Base-by-base conservation (phyloP, 2,888 invertebrate species). In the Alloscopus bannaensis region DNA sequence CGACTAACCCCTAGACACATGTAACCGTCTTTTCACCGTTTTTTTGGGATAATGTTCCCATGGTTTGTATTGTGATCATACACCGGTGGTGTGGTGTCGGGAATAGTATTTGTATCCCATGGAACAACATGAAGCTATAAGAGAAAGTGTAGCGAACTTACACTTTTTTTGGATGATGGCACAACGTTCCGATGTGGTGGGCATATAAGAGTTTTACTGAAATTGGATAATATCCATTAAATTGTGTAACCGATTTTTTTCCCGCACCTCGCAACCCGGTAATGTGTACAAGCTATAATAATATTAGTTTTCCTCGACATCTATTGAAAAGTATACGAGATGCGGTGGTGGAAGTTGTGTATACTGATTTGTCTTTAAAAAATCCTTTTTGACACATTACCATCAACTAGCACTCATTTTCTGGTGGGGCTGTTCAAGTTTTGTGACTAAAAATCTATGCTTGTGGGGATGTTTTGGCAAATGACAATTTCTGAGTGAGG, bases 211-310 rank as follows among this genome's bases (percentile, higher is more conserved):
- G 42, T 18, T 60, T 60, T 40, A 36, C 60, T 36, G 60, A 60
- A 60, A 60, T 60, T 60, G 60, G 60, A 60, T 60, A 60, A 60
- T 60, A 40, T 60, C 60, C 60, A 60, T 60, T 60, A 60, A 40
- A 60, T 60, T 60, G 60, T 42, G 24, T 60, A n/a, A 18, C 57
- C 13, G 31, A 57, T 18, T 57, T 57, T 29, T 45, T 45, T 45
- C n/a, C 18, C 45, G 13, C 4, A 3, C 18, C 4, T 45, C n/a
- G n/a, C 36, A 31, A 18, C 22, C 24, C 13, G 40, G 13, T 52
- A 3, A 18, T 52, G 52, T 8, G 52, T 22, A 52, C 20, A 52
- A 20, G 20, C 11, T 20, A 52, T 45, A 22, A 52, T 22, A 52
- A n/a, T n/a, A n/a, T n/a, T n/a, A n/a, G n/a, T n/a, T n/a, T n/a